Evolutionary conservation across 1,140 invertebrate genomes (phyloP).

Genomic region (Theocolax elegans): DNA sequence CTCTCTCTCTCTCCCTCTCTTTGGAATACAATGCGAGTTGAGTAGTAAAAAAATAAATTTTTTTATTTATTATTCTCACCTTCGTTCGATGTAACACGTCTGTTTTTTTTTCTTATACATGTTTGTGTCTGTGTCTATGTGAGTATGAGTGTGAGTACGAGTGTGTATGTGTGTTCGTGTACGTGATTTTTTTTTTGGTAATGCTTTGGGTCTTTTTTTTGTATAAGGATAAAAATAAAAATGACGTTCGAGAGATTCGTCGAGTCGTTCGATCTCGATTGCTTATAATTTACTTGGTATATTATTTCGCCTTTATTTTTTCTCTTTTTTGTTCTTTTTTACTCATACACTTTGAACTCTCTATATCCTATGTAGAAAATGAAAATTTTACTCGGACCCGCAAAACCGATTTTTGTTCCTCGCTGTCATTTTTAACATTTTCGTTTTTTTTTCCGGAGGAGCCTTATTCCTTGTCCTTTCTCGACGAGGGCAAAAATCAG

Average conservation of each 20-base stretch:
- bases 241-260: constrained; percentile 5
- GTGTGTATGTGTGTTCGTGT: no score
- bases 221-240: no score
- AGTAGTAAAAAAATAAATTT: constrained; percentile 37
- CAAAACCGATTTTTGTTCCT: constrained; percentile 12
- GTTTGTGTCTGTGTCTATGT: no score
- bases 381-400: constrained; percentile 1
- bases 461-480: neutral
- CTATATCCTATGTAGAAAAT: constrained; percentile 19
- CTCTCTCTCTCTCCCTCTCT: no score
- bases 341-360: neutral
- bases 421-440: neutral
- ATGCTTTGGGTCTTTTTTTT: neutral
- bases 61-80: constrained; percentile 7
- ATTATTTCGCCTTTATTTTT: no score
- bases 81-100: neutral
- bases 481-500: neutral
- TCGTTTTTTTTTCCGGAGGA: neutral
- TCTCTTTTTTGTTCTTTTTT: constrained; percentile 7
- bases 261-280: constrained; percentile 6
- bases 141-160: no score
- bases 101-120: no score
- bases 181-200: neutral
- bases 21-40: constrained; percentile 18
- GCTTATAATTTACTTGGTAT: no score